phyloP scores from a whole-genome alignment of 2,113 vertebrate species.

The Ranitomeya variabilis region DNA sequence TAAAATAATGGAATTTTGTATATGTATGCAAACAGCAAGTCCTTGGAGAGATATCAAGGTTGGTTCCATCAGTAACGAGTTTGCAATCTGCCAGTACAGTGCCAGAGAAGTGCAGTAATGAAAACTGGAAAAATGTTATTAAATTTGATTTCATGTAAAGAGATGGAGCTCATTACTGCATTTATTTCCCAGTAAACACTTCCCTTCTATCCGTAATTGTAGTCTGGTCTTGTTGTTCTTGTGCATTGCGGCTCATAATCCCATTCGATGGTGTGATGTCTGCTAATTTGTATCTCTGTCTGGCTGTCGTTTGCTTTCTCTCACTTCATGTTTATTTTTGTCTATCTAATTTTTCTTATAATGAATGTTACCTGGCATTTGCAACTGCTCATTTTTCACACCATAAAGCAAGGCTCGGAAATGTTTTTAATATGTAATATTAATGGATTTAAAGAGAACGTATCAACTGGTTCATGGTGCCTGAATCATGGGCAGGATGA shows the following conservation, averaged over 20 bases:
- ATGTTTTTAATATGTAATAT: background rate
- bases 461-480: too few species aligned
- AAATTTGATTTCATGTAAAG: slow-evolving; percentile 23
- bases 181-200: slow-evolving; percentile 9
- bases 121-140: slow-evolving; percentile 24
- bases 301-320: background rate
- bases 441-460: background rate
- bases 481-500: too few species aligned
- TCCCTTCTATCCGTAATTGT: background rate
- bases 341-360: background rate
- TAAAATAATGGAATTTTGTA: background rate
- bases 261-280: slow-evolving; percentile 13
- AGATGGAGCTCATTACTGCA: slow-evolving; percentile 15
- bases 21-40: background rate
- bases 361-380: background rate
- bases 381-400: background rate
- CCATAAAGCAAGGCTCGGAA: background rate
- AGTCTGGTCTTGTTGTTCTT: slow-evolving; percentile 12
- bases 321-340: slow-evolving; percentile 9
- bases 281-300: slow-evolving; percentile 1
- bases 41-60: background rate
- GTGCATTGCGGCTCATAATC: background rate
- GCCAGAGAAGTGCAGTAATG: background rate
- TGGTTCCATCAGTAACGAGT: background rate
- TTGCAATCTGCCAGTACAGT: background rate